Conservation (phyloP, 2,888 invertebrate genomes). For the Hydrotaea diabolus region DNA sequence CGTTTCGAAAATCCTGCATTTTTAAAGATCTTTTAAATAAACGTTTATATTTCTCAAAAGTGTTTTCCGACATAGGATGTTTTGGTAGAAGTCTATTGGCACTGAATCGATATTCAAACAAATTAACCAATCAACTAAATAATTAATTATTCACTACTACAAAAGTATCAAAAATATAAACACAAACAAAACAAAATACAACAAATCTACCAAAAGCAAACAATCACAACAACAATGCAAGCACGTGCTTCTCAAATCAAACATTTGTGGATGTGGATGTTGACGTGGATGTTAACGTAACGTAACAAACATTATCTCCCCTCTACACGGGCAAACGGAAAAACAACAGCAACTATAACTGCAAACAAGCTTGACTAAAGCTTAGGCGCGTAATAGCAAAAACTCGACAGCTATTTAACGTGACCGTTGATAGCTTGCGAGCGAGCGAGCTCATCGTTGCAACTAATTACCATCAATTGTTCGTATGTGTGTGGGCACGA, state of each 20-base stretch:
- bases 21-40: no score
- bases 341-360: conserved; percentile 54
- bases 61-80: no score
- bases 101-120: not conserved
- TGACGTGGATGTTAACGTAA: not conserved
- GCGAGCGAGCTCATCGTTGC: conserved; percentile 56
- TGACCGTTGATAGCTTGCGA: no score
- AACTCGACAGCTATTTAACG: conserved; percentile 50
- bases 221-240: conserved; percentile 45
- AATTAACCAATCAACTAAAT: not conserved
- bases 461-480: conserved; percentile 58
- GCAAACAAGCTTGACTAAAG: conserved; percentile 20
- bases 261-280: conserved; percentile 20
- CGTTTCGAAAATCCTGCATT: no score
- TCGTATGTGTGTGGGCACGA: not conserved
- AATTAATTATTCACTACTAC: conserved; percentile 43
- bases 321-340: conserved; percentile 1
- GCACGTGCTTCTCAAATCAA: conserved; percentile 33
- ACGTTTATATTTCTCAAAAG: no score
- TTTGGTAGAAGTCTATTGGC: no score
- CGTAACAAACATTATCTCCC: conserved; percentile 29
- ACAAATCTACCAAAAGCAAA: conserved; percentile 16
- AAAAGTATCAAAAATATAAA: no score
- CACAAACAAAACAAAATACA: not conserved
- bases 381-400: conserved; percentile 32